A percentile compares a stretch with the other conserved stretches of the same genome.
Conservation (phyloP, 2,113 vertebrate species). For the Myotis davidii region DNA sequence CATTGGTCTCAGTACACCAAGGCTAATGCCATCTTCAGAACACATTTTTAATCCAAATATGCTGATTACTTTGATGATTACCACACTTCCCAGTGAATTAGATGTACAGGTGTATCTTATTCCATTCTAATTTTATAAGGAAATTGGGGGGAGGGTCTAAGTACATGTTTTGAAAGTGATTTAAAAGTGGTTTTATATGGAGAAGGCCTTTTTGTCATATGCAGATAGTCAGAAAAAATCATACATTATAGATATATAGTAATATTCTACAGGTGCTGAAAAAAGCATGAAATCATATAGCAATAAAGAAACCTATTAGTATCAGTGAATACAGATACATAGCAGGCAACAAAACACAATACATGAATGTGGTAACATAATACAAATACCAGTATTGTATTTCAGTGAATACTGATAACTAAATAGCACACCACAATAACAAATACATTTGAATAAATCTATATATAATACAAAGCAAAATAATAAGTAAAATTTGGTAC, state of each 20-base stretch:
- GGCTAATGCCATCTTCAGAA: slow-evolving; percentile 11
- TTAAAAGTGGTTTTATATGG: slow-evolving; percentile 43
- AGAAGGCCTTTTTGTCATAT: slow-evolving; percentile 24
- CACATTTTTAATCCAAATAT: neutral
- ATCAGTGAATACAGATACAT: neutral
- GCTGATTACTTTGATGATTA: neutral
- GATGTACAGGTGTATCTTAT: neutral
- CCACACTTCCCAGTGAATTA: neutral
- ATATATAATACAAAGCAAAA: slow-evolving; percentile 13
- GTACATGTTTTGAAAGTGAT: neutral
- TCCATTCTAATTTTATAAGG: slow-evolving; percentile 4
- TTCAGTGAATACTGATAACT: neutral
- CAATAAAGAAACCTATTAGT: neutral
- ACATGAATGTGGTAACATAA: neutral
- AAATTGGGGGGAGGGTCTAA: neutral
- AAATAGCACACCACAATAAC: neutral
- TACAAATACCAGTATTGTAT: neutral
- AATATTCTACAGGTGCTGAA: neutral
- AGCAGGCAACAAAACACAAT: neutral
- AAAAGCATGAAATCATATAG: neutral
- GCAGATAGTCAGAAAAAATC: slow-evolving; percentile 19
- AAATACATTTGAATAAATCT: neutral
- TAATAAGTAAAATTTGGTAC: neutral
- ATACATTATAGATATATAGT: neutral
- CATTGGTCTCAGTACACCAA: neutral